A percentile compares a stretch with the other conserved stretches of the same genome.
These are phyloP conservation scores for Chrysolina oricalcia DNA, from an alignment of 2,888 invertebrate species.

Conservation along the genomic window DNA sequence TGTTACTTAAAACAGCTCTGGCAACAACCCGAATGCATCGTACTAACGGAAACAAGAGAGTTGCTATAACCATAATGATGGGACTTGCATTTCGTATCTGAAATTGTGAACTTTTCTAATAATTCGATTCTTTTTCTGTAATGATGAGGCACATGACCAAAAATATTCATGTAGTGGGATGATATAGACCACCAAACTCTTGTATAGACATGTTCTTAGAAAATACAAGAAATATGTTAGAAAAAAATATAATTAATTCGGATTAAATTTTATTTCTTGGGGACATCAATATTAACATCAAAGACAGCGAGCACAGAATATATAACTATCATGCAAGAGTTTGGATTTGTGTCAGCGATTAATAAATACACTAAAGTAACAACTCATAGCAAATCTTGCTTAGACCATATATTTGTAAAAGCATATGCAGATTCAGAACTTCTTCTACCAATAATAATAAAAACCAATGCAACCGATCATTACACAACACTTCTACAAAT, in stretches of 20 bases:
- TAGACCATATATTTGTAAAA: not conserved
- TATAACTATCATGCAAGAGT: slow-evolving; percentile 3
- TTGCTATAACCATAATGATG: not conserved
- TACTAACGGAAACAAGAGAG: slow-evolving; percentile 6
- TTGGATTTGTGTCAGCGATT: no score
- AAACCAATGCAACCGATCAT: no score
- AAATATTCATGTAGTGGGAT: no score
- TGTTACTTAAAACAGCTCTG: slow-evolving; percentile 5
- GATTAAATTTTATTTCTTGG: slow-evolving; percentile 4
- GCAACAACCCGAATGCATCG: slow-evolving; percentile 4
- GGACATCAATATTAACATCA: slow-evolving; percentile 7
- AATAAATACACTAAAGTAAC: no score
- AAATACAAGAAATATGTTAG: not conserved
- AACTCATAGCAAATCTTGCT: no score
- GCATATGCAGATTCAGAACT: no score
- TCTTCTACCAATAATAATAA: no score
- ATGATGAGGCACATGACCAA: not conserved
- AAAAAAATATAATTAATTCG: slow-evolving; percentile 8
- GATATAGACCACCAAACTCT: no score
- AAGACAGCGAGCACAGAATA: slow-evolving; percentile 5
- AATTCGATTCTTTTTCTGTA: not conserved
- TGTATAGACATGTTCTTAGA: no score
- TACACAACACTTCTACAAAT: not conserved
- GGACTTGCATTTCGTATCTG: not conserved
- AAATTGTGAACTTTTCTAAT: not conserved